A percentile compares a stretch with the other conserved stretches of the same genome.
Conservation (phyloP, 2,797 vertebrate genomes). For the Hephaestus fuliginosus region DNA sequence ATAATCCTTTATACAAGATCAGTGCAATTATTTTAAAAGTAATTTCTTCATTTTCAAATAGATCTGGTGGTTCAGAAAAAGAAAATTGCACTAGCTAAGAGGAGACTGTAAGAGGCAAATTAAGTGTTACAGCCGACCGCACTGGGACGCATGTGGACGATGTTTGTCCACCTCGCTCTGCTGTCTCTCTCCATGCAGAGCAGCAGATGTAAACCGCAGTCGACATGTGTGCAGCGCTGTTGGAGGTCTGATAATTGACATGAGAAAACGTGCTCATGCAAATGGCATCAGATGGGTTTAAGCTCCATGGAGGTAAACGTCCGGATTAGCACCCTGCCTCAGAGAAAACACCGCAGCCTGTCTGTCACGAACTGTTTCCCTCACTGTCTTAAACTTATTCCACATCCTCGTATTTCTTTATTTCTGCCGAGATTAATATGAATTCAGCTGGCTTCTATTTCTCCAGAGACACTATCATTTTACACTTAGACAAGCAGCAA, state of each 20-base stretch:
- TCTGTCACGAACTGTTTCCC: slow-evolving; percentile 51
- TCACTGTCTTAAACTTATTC: slow-evolving; percentile 17
- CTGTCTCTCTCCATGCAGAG: not conserved
- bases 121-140: not conserved
- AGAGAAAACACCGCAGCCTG: slow-evolving; percentile 34
- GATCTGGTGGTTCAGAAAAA: not conserved
- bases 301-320: slow-evolving; percentile 42
- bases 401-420: slow-evolving; percentile 15
- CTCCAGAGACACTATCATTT: not conserved
- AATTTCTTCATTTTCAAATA: not conserved
- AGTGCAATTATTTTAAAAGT: not conserved
- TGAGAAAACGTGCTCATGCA: slow-evolving; percentile 47
- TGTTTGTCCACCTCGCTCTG: not conserved
- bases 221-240: slow-evolving; percentile 30
- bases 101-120: not conserved
- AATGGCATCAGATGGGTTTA: slow-evolving; percentile 55
- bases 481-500: slow-evolving; percentile 8
- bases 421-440: slow-evolving; percentile 12
- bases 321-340: slow-evolving; percentile 24
- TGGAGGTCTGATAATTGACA: slow-evolving; percentile 51
- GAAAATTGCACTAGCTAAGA: not conserved
- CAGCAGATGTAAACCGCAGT: slow-evolving; percentile 46
- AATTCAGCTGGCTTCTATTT: slow-evolving; percentile 21
- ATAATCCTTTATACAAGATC: not conserved
- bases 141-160: not conserved